phyloP scores from a whole-genome alignment of 1,140 invertebrate genomes.

The Pemphigus obesinymphae region DNA sequence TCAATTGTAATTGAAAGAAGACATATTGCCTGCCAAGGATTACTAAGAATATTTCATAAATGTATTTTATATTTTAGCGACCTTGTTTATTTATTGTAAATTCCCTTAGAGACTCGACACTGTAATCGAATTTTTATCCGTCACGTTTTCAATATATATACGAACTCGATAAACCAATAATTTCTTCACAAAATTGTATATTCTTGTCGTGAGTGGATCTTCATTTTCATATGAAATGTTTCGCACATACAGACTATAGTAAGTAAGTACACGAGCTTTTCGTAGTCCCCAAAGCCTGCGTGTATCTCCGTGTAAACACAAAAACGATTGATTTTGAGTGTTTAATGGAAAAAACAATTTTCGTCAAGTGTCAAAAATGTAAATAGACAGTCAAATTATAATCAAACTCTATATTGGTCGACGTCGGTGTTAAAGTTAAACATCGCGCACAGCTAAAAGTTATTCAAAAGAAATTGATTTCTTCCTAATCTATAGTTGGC shows the following conservation, averaged over 20 bases:
- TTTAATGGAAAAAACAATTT: no score
- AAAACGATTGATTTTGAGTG: no score
- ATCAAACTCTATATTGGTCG: no score
- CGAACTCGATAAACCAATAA: not conserved
- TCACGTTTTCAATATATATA: slow-evolving; percentile 2
- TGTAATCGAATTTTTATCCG: not conserved
- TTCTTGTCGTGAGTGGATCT: not conserved
- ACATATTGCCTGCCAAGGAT: no score
- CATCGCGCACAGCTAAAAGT: not conserved
- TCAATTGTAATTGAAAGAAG: no score
- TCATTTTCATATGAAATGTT: not conserved
- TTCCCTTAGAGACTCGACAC: not conserved
- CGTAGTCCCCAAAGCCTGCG: not conserved
- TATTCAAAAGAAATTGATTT: not conserved
- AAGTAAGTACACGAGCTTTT: not conserved
- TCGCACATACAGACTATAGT: no score
- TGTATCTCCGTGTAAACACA: no score
- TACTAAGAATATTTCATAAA: not conserved
- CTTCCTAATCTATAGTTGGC: not conserved
- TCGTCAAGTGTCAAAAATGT: no score
- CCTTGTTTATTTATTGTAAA: not conserved
- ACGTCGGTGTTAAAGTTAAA: no score
- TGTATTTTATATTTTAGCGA: not conserved
- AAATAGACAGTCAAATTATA: no score
- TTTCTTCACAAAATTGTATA: not conserved